Evolutionary conservation across 37 sponge, comb jelly and placozoan genomes (phyloP).

Genomic region (Aphrocallistes beatrix): DNA sequence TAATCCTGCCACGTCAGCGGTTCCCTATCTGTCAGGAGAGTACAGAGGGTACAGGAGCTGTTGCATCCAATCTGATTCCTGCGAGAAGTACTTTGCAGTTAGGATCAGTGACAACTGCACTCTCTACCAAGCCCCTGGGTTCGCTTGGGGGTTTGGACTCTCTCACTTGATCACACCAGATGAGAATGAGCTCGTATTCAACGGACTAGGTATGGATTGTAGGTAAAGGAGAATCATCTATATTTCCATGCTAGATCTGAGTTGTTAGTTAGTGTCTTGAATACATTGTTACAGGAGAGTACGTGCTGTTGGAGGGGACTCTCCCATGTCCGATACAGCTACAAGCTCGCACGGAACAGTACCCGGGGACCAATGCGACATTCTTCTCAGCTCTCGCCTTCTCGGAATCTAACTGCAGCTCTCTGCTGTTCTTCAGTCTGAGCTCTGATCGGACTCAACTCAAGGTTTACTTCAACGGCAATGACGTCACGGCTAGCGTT

Average conservation of each 20-base stretch:
- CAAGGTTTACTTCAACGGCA: neutral
- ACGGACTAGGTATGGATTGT: conserved; percentile 53
- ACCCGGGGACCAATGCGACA: neutral
- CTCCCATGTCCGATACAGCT: neutral
- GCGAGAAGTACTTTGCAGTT: conserved; percentile 22
- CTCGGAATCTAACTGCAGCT: neutral
- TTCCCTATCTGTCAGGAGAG: neutral
- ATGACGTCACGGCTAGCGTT: no score
- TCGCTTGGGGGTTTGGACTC: conserved; percentile 49
- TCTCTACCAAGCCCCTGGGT: conserved; percentile 2
- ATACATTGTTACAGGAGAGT: neutral
- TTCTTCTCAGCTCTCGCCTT: neutral
- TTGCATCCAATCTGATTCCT: conserved; percentile 25
- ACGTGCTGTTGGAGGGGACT: neutral
- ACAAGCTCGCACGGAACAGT: neutral
- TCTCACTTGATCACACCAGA: conserved; percentile 62
- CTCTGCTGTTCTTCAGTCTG: neutral
- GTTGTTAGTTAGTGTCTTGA: neutral
- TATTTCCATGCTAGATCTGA: no score
- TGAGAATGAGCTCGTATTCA: conserved; percentile 41
- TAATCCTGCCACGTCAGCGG: neutral
- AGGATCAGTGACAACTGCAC: conserved; percentile 29
- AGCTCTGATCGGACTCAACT: neutral
- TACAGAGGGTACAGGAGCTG: conserved; percentile 27
- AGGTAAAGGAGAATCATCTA: no score